These are phyloP conservation scores for Rhodophaea formosa DNA, from an alignment of 2,888 invertebrate species.

Conservation along the genomic window DNA sequence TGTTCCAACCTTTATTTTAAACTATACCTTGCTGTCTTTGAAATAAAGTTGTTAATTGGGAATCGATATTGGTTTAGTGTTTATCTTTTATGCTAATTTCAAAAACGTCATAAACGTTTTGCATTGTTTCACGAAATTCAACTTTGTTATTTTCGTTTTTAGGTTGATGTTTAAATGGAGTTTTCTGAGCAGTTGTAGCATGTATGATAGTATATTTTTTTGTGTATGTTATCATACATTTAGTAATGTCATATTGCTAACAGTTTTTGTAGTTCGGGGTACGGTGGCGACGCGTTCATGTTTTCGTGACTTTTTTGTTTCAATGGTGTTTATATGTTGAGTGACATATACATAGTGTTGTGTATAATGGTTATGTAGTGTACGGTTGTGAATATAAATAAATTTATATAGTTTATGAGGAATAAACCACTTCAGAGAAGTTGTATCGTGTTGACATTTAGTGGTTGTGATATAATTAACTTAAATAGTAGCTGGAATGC, in stretches of 20 bases:
- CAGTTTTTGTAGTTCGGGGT: constrained; percentile 45
- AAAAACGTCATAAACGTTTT: constrained; percentile 13
- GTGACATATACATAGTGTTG: background rate
- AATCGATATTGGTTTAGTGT: constrained; percentile 20
- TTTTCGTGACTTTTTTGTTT: background rate
- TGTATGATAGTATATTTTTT: constrained; percentile 38
- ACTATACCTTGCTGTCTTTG: constrained; percentile 30
- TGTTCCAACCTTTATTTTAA: constrained; percentile 23
- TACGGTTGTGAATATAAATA: background rate
- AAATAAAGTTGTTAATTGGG: constrained; percentile 23
- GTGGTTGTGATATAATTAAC: background rate
- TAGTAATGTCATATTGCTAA: constrained; percentile 76
- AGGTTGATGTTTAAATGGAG: constrained; percentile 33
- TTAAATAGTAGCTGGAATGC: background rate
- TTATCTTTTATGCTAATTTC: constrained; percentile 23
- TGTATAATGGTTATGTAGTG: background rate
- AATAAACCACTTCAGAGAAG: background rate
- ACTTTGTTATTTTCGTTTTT: background rate
- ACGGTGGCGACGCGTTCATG: constrained; percentile 11
- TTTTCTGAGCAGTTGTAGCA: constrained; percentile 21
- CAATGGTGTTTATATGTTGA: background rate
- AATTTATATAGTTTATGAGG: background rate
- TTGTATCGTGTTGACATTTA: background rate
- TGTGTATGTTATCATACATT: constrained; percentile 69
- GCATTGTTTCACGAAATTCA: constrained; percentile 1